These are phyloP conservation scores for Scaptomyza pallida DNA, from an alignment of 1,140 invertebrate species.

Conservation along the genomic window DNA sequence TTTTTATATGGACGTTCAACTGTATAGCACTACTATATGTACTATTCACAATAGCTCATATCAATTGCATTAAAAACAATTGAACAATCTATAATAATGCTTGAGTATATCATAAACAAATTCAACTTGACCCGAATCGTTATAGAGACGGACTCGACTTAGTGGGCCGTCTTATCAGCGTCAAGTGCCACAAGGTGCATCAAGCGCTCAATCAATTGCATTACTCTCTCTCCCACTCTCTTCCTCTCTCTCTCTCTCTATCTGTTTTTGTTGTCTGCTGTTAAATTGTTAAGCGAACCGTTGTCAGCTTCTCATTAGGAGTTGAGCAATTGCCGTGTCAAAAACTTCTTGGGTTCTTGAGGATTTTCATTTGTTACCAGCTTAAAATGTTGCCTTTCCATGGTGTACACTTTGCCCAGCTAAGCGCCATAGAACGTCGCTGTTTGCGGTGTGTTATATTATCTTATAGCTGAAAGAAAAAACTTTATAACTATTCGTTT, in stretches of 20 bases:
- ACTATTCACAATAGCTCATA: no score
- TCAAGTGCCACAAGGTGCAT: slow-evolving; percentile 8
- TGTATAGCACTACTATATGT: no score
- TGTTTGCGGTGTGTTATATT: slow-evolving; percentile 63
- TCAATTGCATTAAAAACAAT: slow-evolving; percentile 7
- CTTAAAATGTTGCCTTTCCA: slow-evolving; percentile 71
- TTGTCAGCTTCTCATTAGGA: slow-evolving; percentile 1
- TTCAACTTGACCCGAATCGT: slow-evolving; percentile 68
- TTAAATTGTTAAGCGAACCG: slow-evolving; percentile 17
- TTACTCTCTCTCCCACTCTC: background rate
- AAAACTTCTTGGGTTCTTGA: background rate
- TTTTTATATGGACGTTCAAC: no score
- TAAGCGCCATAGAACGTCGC: slow-evolving; percentile 57
- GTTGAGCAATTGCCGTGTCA: slow-evolving; percentile 2
- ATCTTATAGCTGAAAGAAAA: background rate
- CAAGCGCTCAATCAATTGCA: slow-evolving; percentile 37
- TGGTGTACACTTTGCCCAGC: slow-evolving; percentile 63
- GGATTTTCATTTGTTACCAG: no score
- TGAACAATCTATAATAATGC: background rate
- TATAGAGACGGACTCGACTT: slow-evolving; percentile 2
- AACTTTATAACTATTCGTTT: background rate
- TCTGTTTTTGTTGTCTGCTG: background rate
- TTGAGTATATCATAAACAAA: slow-evolving; percentile 37
- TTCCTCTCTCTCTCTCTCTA: background rate
- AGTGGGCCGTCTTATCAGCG: slow-evolving; percentile 45